Base-by-base conservation (phyloP, 2,797 vertebrate species). In the Cyclura pinguis region DNA sequence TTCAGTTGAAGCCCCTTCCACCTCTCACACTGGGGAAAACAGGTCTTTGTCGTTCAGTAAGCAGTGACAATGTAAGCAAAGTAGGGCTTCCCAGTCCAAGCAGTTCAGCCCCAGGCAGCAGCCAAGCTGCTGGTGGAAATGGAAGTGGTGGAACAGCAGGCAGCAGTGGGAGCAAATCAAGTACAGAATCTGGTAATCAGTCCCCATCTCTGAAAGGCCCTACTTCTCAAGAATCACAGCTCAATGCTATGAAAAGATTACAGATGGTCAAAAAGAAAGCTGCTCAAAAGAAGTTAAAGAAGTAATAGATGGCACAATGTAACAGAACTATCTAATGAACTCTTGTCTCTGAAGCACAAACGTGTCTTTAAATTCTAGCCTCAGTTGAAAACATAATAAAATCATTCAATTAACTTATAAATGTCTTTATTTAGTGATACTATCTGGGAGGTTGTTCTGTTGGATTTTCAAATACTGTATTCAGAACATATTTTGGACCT, bases 241-340 rank as follows among this genome's bases (percentile, higher is more conserved):
- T 99, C 55, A 99, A 98, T 12, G 99, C 99, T 89, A 98, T 99
- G 99, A 99, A 99, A 90, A 97, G 99, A 62, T 97, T 99, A 8
- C 99, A 99, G 27, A 98, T 98, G 97, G 98, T 99, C 86, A 99
- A 99, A 97, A 99, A 99, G 97, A 99, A 99, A 96, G 99, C 99
- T 0, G 99, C 99, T 6, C 99, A 99, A 88, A 99, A 99, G 97
- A 99, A 99, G 89, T 97, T 99, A 78, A 99, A 99, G 96, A 99
- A 99, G 96, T 99, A 96, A 94, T 5, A 80, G 57, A 87, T 88
- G 42, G n/a, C 32, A 12, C 22, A 50, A 80, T 59, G 32, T 99
- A 96, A 94, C 5, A 0, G 1, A 85, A 62, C 85, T 89, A 42
- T 80, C 80, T 35, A 74, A 73, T 12, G 59, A 16, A 1, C 38